Percentiles rank a stretch among this genome's conserved stretches.
phyloP scores from a whole-genome alignment of 2,797 vertebrate species.

The Anguilla anguilla region DNA sequence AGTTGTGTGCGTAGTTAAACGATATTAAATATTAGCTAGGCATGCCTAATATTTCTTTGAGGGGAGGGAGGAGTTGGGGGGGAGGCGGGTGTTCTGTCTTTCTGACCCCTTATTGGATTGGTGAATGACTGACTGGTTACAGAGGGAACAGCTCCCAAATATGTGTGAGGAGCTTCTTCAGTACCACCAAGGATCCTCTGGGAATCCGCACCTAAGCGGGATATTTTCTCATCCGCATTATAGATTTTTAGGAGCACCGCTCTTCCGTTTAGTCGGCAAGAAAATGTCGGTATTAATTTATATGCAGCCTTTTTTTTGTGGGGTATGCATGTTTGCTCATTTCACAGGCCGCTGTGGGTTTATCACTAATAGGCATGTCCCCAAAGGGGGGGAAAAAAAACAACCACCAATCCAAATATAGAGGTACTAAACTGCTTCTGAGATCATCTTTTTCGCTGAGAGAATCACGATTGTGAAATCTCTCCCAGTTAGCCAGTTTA shows the following conservation, averaged over 20 bases:
- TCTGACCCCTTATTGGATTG: neutral
- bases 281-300: neutral
- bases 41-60: conserved; percentile 48
- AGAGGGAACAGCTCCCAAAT: neutral
- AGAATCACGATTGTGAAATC: neutral
- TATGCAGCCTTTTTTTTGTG: neutral
- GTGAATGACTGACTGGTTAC: conserved; percentile 11
- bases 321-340: neutral
- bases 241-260: neutral
- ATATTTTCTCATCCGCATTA: neutral
- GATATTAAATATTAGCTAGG: conserved; percentile 58
- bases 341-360: neutral
- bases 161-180: neutral
- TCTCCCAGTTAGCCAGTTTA: neutral
- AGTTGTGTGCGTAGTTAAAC: conserved; percentile 57
- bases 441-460: neutral
- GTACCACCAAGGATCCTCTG: neutral
- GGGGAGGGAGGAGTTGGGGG: neutral
- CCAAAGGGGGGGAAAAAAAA: neutral
- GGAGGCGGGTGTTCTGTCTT: neutral
- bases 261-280: neutral
- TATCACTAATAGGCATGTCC: neutral
- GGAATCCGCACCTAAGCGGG: neutral
- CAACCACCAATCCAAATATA: neutral
- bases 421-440: neutral